Percentiles rank a stretch among this genome's conserved stretches.
phyloP scores from a whole-genome alignment of 2,113 vertebrate species.

The Pteruthius melanotis region DNA sequence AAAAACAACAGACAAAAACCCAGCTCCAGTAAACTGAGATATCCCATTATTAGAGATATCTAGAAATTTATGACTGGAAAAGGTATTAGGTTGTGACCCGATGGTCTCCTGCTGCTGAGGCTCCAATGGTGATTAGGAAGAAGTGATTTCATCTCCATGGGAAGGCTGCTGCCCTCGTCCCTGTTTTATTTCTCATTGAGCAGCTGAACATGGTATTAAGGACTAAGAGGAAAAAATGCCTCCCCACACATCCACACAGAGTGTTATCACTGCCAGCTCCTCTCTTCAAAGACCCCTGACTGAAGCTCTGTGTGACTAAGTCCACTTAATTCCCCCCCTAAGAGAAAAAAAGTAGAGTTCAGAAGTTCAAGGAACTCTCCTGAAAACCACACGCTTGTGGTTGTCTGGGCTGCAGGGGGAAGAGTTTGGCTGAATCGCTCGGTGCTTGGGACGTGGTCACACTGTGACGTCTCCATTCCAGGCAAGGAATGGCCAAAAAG shows the following conservation, averaged over 20 bases:
- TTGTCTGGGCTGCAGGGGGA: conserved; percentile 17
- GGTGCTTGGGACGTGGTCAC: neutral
- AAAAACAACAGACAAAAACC: neutral
- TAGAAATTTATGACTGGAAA: conserved; percentile 65
- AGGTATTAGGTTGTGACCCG: conserved; percentile 48
- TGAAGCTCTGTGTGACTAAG: conserved; percentile 36
- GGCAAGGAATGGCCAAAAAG: neutral
- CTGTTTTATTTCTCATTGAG: neutral
- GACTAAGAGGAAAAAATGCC: conserved; percentile 7
- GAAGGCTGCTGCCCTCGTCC: neutral
- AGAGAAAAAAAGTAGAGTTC: conserved; percentile 23
- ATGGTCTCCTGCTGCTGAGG: conserved; percentile 33
- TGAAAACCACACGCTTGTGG: conserved; percentile 37
- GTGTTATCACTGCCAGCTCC: conserved; percentile 4
- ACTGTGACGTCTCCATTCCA: neutral
- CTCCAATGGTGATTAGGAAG: conserved; percentile 51
- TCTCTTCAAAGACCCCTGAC: conserved; percentile 45
- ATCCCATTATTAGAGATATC: conserved; percentile 66
- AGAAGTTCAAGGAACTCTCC: conserved; percentile 40
- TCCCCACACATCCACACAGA: neutral
- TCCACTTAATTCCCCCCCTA: conserved; percentile 19
- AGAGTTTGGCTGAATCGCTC: neutral
- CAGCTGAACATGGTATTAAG: neutral
- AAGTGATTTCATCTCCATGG: conserved; percentile 30
- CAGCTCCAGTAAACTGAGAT: conserved; percentile 69